Evolutionary conservation across 2,888 invertebrate genomes (phyloP).

Genomic region (Allolobophora icterica): DNA sequence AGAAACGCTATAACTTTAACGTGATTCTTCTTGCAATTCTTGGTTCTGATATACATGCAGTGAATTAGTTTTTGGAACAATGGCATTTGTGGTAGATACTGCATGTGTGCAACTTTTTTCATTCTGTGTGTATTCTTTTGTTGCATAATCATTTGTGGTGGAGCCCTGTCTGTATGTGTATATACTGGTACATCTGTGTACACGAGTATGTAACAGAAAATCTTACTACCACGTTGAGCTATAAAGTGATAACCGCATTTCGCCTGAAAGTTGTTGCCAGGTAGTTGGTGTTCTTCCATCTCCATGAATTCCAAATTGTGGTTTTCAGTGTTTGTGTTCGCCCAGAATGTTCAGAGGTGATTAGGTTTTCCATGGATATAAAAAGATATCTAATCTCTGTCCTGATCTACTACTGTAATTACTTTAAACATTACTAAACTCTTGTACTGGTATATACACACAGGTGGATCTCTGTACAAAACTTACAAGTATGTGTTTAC

Average conservation of each 20-base stretch:
- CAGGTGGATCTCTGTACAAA: background rate
- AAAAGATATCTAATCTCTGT: background rate
- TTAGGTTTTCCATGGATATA: background rate
- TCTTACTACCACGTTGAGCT: background rate
- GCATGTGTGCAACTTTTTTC: background rate
- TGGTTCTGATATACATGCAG: background rate
- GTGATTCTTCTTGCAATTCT: background rate
- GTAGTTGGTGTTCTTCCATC: background rate
- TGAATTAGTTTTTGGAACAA: background rate
- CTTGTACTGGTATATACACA: no score
- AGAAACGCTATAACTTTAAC: background rate
- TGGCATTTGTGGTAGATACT: background rate
- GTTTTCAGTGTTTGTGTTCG: background rate
- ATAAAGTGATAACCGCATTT: background rate
- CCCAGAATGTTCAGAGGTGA: background rate
- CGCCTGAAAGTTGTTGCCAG: no score
- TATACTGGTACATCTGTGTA: background rate
- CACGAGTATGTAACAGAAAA: background rate
- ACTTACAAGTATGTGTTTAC: background rate
- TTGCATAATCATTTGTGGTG: background rate
- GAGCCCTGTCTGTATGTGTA: slow-evolving; percentile 2
- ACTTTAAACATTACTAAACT: background rate
- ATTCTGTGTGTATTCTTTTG: background rate
- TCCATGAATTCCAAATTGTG: background rate
- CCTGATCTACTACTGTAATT: background rate